Evolutionary conservation across 2,113 vertebrate genomes (phyloP).

Genomic region (Carettochelys insculpta): DNA sequence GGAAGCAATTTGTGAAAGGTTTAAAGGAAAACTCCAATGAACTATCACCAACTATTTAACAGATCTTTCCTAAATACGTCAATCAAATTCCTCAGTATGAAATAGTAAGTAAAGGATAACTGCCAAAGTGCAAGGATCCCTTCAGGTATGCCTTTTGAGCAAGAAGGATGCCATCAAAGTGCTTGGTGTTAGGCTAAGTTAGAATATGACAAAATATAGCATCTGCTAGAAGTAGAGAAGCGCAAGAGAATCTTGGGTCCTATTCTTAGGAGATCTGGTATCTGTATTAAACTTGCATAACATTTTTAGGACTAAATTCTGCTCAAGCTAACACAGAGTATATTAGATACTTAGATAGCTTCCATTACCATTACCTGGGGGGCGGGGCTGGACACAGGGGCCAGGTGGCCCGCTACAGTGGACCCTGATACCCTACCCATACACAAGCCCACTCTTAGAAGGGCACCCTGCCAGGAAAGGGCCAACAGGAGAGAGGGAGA

Average conservation of each 20-base stretch:
- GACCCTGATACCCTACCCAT: too few relatives aligned
- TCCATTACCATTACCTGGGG: too few relatives aligned
- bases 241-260: not conserved
- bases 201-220: not conserved
- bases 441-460: too few relatives aligned
- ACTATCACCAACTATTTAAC: not conserved
- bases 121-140: not conserved
- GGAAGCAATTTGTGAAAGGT: not conserved
- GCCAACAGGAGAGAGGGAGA: too few relatives aligned
- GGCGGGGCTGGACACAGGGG: too few relatives aligned
- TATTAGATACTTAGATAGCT: not conserved
- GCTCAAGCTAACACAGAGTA: not conserved
- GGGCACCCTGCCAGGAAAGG: too few relatives aligned
- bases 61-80: not conserved
- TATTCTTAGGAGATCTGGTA: not conserved
- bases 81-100: too few relatives aligned
- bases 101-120: too few relatives aligned
- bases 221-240: not conserved
- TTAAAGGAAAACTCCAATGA: not conserved
- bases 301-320: not conserved
- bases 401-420: too few relatives aligned
- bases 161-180: fast-evolving
- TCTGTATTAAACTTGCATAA: not conserved
- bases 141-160: not conserved
- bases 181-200: not conserved